Evolutionary conservation across 1,140 invertebrate species (phyloP).

Genomic region (Cydia strobilella): DNA sequence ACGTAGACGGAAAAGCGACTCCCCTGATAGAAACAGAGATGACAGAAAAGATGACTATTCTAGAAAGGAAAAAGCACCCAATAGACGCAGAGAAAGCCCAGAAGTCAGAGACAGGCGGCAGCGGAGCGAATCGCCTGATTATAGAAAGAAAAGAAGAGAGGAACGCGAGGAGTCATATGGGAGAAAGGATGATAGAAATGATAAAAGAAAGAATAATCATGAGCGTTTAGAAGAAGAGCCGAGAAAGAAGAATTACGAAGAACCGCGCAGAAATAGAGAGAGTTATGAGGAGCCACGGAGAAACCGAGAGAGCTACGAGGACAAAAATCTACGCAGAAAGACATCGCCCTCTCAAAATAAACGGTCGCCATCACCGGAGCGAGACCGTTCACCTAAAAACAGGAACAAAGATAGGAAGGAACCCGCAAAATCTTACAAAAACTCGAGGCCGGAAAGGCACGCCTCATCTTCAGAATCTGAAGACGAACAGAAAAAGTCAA

Average conservation of each 20-base stretch:
- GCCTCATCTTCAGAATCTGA: conserved; percentile 56
- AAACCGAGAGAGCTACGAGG: neutral
- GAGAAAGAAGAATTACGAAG: conserved; percentile 42
- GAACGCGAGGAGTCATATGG: conserved; percentile 42
- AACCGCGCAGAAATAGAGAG: conserved; percentile 44
- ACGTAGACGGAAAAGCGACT: conserved; percentile 52
- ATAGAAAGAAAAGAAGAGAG: conserved; percentile 46
- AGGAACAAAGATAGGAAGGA: conserved; percentile 51
- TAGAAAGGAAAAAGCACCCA: conserved; percentile 7
- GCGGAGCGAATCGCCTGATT: conserved; percentile 36
- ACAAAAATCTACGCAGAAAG: conserved; percentile 39
- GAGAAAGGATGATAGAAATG: conserved; percentile 48
- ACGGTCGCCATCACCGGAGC: conserved; percentile 32
- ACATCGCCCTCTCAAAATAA: conserved; percentile 51
- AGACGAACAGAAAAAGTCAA: conserved; percentile 51
- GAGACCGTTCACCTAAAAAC: neutral
- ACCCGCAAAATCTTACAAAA: conserved; percentile 57
- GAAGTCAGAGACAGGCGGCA: conserved; percentile 1
- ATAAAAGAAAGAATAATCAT: conserved; percentile 49
- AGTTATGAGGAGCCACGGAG: neutral
- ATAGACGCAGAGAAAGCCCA: conserved; percentile 2
- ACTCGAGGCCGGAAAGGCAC: conserved; percentile 43
- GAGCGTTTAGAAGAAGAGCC: conserved; percentile 47
- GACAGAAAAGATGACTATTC: conserved; percentile 2
- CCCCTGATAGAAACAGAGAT: conserved; percentile 16